Evolutionary conservation across 2,888 invertebrate species (phyloP).

Genomic region (Cantharis rufa): DNA sequence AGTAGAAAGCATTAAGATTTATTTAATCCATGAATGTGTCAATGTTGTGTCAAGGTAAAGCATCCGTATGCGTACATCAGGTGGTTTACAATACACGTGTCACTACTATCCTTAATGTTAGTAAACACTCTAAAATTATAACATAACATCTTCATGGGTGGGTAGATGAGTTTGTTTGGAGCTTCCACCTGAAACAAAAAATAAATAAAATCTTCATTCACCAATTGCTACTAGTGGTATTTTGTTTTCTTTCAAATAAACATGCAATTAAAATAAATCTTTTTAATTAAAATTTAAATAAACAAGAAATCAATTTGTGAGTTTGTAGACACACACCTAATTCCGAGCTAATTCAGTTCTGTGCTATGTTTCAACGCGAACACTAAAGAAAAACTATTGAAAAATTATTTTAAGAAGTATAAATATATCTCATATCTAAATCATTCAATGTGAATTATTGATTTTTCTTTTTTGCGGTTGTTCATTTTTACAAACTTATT

Average conservation of each 20-base stretch:
- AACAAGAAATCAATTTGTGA: neutral
- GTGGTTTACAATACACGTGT: constrained; percentile 7
- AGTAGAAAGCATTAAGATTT: neutral
- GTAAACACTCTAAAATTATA: neutral
- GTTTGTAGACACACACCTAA: neutral
- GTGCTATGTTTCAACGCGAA: neutral
- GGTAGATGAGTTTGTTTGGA: neutral
- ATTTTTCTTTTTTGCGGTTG: too few species aligned
- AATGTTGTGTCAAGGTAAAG: neutral
- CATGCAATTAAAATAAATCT: neutral
- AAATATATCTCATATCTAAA: neutral
- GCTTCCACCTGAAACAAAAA: neutral
- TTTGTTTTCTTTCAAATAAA: neutral
- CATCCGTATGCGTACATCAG: neutral
- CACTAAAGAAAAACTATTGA: neutral
- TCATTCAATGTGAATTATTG: neutral
- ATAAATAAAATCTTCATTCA: neutral
- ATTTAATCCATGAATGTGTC: neutral
- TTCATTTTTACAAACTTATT: too few species aligned
- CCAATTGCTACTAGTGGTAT: neutral
- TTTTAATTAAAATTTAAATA: neutral
- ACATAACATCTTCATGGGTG: constrained; percentile 1
- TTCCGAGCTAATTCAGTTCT: neutral
- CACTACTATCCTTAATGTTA: neutral
- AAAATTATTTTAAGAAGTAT: neutral